These are phyloP conservation scores for Noturus placidus DNA, from an alignment of 2,113 vertebrate genomes.

Conservation along the genomic window DNA sequence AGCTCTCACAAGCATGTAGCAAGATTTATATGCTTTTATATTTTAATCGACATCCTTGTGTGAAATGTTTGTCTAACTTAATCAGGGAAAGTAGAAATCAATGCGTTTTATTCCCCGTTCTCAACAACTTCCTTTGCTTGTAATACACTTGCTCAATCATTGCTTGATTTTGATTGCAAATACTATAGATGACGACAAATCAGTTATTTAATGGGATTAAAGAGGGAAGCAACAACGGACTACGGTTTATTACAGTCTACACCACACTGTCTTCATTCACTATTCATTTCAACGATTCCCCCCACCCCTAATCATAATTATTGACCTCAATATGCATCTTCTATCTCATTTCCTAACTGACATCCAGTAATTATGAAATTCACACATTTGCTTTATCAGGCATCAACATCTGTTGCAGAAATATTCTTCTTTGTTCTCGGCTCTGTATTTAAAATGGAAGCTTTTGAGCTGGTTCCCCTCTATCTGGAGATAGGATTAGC, in stretches of 20 bases:
- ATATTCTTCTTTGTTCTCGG: background rate
- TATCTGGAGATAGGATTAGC: background rate
- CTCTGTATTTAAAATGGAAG: background rate
- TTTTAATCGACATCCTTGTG: background rate
- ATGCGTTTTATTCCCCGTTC: background rate
- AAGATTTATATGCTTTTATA: background rate
- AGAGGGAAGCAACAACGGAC: background rate
- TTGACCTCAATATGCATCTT: background rate
- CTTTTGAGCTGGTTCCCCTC: background rate
- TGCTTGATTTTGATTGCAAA: background rate
- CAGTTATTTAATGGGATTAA: background rate
- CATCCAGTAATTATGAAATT: slow-evolving; percentile 3
- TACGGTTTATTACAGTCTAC: background rate
- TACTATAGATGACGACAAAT: background rate
- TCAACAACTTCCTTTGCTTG: background rate
- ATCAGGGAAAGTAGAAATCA: background rate
- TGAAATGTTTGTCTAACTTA: background rate
- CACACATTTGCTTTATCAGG: background rate
- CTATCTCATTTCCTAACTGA: background rate
- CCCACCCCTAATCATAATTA: background rate
- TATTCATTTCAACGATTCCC: background rate
- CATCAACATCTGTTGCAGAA: slow-evolving; percentile 5
- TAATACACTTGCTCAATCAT: background rate
- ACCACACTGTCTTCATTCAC: background rate
- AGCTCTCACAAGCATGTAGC: no score